These are phyloP conservation scores for Eristalis intricaria DNA, from an alignment of 2,888 invertebrate genomes.

Conservation along the genomic window DNA sequence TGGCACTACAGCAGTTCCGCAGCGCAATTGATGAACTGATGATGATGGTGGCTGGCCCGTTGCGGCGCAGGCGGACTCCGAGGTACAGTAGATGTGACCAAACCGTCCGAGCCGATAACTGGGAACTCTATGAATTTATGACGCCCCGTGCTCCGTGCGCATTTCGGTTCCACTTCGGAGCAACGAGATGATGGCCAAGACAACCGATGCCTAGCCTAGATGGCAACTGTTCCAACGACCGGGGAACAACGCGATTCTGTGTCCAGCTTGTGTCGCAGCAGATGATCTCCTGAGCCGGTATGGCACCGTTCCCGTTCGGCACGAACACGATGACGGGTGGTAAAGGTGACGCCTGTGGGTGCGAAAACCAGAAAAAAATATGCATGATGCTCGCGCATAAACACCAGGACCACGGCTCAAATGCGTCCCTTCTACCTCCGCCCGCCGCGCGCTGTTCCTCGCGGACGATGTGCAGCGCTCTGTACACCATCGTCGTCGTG, in stretches of 20 bases:
- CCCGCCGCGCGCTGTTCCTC: background rate
- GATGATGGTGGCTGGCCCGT: conserved; percentile 22
- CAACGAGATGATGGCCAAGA: background rate
- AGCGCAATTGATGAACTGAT: conserved; percentile 67
- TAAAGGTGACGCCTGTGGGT: conserved; percentile 71
- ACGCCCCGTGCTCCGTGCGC: conserved; percentile 20
- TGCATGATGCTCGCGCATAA: conserved; percentile 50
- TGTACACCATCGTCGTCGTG: background rate
- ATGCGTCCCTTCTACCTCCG: conserved; percentile 20
- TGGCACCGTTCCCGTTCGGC: conserved; percentile 20
- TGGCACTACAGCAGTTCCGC: conserved; percentile 28
- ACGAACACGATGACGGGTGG: conserved; percentile 53
- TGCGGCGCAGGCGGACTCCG: no score
- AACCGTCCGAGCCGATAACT: conserved; percentile 60
- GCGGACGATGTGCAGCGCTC: background rate
- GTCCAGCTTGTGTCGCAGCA: conserved; percentile 59
- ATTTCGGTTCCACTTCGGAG: conserved; percentile 11
- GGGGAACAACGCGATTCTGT: conserved; percentile 29
- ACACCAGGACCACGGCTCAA: conserved; percentile 46
- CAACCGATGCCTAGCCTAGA: background rate
- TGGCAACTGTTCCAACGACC: background rate
- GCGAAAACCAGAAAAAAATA: conserved; percentile 58
- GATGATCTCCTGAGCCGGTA: conserved; percentile 50
- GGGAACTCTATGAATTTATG: conserved; percentile 58
- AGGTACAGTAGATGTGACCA: conserved; percentile 66